Evolutionary conservation across 2,888 invertebrate species (phyloP), one percentile per base, ranked within the genome.

Genomic region (Diploptera punctata): DNA sequence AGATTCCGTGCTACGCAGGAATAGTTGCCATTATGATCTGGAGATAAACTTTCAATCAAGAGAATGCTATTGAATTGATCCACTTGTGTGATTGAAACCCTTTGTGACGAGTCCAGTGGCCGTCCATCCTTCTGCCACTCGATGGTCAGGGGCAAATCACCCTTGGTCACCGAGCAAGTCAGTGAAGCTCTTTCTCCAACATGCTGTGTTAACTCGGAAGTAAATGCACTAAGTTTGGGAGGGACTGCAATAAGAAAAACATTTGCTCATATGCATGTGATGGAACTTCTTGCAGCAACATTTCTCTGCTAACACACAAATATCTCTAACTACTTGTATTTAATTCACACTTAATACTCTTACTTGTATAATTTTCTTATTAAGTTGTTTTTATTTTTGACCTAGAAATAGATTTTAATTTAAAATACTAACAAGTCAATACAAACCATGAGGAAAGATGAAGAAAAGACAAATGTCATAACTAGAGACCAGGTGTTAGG

Each of bases 1-100:
- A 88, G 86, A 83, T 91, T 92, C 79, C 89, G 87, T 78, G 90
- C 91, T 79, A 89, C 88, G 83, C 92, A 92, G 75, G 91, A 89
- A 83, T 91, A 91, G 84, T 91, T 92, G 82, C 93, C 91, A 78
- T 90, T 91, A 84, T 92, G 91, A 82, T 90, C 90, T 80, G 90
- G 90, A 79, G 88, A 89, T 79, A 92, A 86, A 83, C 89, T 90
- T 82, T 91, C 91, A 82, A 92, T 91, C 83, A 90, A 90, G 83
- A 92, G 87, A 83, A 92, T 90, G 85, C 90, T 91, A 87, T 90
- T 91, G 85, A 89, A 92, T 82, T 89, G 89, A 84, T 91, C 91
- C 84, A 92, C 90, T 84, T 89, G 90, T 79, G 89, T 91, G 78
- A 91, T 87, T 77, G 88, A 87, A 83, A 90, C 88, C 77, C 88